A percentile compares a stretch with the other conserved stretches of the same genome.
phyloP scores from a whole-genome alignment of 2,797 vertebrate species.

The Busarellus nigricollis region DNA sequence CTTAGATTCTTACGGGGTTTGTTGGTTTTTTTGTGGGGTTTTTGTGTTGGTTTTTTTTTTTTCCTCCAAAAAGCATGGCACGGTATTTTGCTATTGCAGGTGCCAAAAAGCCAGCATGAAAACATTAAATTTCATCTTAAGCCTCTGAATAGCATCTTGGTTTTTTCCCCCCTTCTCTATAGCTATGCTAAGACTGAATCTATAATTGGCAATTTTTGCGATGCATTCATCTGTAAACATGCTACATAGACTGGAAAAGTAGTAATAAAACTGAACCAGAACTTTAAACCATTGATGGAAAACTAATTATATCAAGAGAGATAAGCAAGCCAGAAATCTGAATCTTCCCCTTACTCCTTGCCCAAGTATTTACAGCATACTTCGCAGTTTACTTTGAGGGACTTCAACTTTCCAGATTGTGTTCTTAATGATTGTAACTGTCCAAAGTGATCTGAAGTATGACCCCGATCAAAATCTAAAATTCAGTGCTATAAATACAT shows the following conservation, averaged over 20 bases:
- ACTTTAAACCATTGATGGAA: not conserved
- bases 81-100: not conserved
- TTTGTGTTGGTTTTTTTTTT: too few relatives aligned
- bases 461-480: not conserved
- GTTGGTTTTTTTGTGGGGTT: too few relatives aligned
- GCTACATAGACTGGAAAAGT: conserved; percentile 3
- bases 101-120: not conserved
- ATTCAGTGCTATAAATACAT: not conserved
- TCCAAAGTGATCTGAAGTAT: conserved; percentile 5
- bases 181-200: not conserved
- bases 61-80: not conserved
- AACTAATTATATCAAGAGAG: not conserved
- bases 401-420: not conserved
- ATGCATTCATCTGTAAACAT: conserved; percentile 11
- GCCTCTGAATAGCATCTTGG: not conserved
- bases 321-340: not conserved
- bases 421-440: not conserved
- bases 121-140: not conserved
- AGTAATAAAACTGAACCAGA: conserved; percentile 3
- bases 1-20: not conserved
- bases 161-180: not conserved
- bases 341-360: not conserved
- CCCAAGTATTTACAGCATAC: not conserved
- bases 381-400: not conserved
- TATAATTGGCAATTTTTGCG: not conserved